Conservation (phyloP, 2,888 invertebrate genomes). For the Pandemis heparana region DNA sequence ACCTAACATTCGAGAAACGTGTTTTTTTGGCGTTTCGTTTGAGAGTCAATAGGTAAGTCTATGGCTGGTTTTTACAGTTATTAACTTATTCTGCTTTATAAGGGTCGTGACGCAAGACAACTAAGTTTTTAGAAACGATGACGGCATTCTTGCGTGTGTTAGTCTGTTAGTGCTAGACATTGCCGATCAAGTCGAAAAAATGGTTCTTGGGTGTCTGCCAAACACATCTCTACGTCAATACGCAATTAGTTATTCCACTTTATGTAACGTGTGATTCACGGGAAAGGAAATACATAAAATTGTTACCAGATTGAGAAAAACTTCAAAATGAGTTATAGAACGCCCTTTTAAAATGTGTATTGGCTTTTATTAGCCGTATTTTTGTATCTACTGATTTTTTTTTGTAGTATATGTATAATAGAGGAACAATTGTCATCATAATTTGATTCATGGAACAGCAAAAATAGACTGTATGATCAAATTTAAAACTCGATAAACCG, state of each 20-base stretch:
- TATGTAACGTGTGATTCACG: slow-evolving; percentile 24
- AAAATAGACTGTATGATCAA: no score
- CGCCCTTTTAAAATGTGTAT: no score
- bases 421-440: no score
- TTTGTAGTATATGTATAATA: no score
- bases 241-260: slow-evolving; percentile 25
- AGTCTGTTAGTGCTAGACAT: not conserved
- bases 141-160: no score
- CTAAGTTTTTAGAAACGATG: not conserved
- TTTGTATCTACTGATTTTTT: no score
- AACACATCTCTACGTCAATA: slow-evolving; percentile 31
- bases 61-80: not conserved
- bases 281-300: not conserved
- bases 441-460: no score
- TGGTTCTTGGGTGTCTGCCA: slow-evolving; percentile 28
- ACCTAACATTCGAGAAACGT: no score
- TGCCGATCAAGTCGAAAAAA: slow-evolving; percentile 28
- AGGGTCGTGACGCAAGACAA: not conserved
- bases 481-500: no score
- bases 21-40: no score
- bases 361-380: no score
- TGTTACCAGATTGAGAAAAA: not conserved
- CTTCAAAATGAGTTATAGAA: not conserved
- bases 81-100: not conserved
- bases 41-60: no score